phyloP scores from a whole-genome alignment of 37 sponge, comb jelly and placozoan species.

The Chondrosia reniformis region DNA sequence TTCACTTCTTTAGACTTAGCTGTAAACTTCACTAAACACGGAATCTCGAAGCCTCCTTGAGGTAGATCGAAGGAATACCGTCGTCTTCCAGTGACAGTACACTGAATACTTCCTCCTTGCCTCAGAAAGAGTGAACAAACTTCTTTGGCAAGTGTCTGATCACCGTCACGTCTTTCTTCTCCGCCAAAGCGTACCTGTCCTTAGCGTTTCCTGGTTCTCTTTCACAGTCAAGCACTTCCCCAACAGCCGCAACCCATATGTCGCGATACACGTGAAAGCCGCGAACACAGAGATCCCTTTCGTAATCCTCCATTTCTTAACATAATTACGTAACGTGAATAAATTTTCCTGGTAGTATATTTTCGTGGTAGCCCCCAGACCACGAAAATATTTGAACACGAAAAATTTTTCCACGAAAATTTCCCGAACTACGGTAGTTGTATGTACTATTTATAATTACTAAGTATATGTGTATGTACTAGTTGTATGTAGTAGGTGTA shows the following conservation, averaged over 20 bases:
- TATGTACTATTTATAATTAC: too few relatives aligned
- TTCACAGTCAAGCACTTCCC: conserved; percentile 19
- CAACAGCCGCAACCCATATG: conserved; percentile 29
- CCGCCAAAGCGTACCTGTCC: conserved; percentile 35
- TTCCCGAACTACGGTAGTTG: too few relatives aligned
- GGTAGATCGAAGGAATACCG: conserved; percentile 23
- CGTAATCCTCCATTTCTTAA: too few relatives aligned
- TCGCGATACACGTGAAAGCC: conserved; percentile 24
- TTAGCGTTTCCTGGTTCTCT: conserved; percentile 18
- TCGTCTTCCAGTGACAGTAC: conserved; percentile 22
- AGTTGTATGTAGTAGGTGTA: too few relatives aligned
- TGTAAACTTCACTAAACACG: neutral
- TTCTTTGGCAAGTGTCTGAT: conserved; percentile 31
- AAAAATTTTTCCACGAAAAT: too few relatives aligned
- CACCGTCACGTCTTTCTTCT: conserved; percentile 9
- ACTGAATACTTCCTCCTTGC: conserved; percentile 18
- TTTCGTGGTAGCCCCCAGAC: too few relatives aligned
- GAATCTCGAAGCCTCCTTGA: conserved; percentile 24
- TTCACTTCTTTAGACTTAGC: neutral
- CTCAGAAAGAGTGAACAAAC: conserved; percentile 32
- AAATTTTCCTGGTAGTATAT: too few relatives aligned
- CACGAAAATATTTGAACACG: too few relatives aligned
- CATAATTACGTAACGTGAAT: too few relatives aligned
- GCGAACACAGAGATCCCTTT: too few relatives aligned
- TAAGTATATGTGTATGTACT: too few relatives aligned